Evolutionary conservation across 2,888 invertebrate genomes (phyloP).

Genomic region (Agrilus cyanescens): DNA sequence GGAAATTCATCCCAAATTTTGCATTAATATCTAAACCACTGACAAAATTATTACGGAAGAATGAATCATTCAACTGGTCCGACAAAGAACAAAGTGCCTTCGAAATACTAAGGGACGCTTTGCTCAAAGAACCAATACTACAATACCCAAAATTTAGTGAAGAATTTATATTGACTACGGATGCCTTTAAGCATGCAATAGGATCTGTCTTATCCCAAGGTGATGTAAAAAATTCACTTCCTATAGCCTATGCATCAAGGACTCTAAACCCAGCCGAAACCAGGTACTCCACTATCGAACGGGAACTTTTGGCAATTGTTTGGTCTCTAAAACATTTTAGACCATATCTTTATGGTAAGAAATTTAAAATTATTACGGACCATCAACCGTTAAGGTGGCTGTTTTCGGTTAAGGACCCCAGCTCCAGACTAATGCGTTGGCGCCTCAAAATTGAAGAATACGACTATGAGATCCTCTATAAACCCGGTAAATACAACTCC

Average conservation of each 20-base stretch:
- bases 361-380: slow-evolving; percentile 1
- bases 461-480: too few relatives aligned
- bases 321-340: slow-evolving; percentile 6
- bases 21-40: too few relatives aligned
- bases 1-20: too few relatives aligned
- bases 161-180: too few relatives aligned
- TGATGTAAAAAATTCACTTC: too few relatives aligned
- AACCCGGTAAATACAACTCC: too few relatives aligned
- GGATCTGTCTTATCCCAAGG: too few relatives aligned
- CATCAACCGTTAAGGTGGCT: slow-evolving; percentile 2
- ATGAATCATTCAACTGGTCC: slow-evolving; percentile 17
- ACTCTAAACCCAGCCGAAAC: slow-evolving; percentile 3
- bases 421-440: too few relatives aligned
- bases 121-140: slow-evolving; percentile 8
- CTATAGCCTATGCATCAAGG: not conserved
- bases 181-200: too few relatives aligned
- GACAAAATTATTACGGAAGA: slow-evolving; percentile 5
- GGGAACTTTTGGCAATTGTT: slow-evolving; percentile 5
- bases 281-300: slow-evolving; percentile 8
- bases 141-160: too few relatives aligned
- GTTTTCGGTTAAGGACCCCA: too few relatives aligned
- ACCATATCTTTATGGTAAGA: slow-evolving; percentile 4
- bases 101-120: slow-evolving; percentile 7
- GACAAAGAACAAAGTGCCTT: slow-evolving; percentile 5
- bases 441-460: too few relatives aligned